Base-by-base conservation (phyloP, 2,113 vertebrate species). In the Muscicapa adusta region DNA sequence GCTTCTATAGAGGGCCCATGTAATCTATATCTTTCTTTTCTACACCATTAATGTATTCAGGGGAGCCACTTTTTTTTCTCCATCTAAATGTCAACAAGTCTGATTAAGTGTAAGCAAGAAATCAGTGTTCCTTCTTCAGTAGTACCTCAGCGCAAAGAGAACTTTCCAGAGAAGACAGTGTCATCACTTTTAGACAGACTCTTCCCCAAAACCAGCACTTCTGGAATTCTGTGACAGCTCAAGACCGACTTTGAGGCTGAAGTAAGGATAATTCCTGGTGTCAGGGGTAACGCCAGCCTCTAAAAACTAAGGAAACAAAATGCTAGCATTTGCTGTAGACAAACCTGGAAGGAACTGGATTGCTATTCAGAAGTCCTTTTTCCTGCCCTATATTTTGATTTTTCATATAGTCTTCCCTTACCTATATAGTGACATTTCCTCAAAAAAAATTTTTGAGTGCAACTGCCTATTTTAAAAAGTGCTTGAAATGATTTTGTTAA, bases 11-110 rank as follows among this genome's bases (percentile, higher is more conserved):
- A 93, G 88, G 45, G 63, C 81, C 75, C 0, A 6, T 92, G 88
- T 93, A 93, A 93, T 95, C 94, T 86, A 25, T 96, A 95, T 94
- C 75, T 95, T 96, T 94, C 93, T 96, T 96, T 97, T 96, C 95
- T 96, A 86, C 91, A 94, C 79, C 56, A 65, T 93, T 90, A 88
- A 95, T 92, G 29, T 81, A 92, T 91, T 94, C 78, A 90, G 75
- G 57, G 65, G 34, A 88, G 80, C 33, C 34, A 82, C 79, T 89
- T 90, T 83, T 91, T 89, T 79, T 54, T 5, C 78, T 78, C 31
- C 51, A 45, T 97, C 71, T 93, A 94, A 94, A 96, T 96, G 89
- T 96, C 94, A 95, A 95, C 95, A 94, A 96, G 91, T 94, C 88
- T 96, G 93, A 95, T 95, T 95, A 94, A 97, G 43, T 68, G 54